Base-by-base conservation (phyloP, 2,888 invertebrate genomes). In the Phasia obesa region DNA sequence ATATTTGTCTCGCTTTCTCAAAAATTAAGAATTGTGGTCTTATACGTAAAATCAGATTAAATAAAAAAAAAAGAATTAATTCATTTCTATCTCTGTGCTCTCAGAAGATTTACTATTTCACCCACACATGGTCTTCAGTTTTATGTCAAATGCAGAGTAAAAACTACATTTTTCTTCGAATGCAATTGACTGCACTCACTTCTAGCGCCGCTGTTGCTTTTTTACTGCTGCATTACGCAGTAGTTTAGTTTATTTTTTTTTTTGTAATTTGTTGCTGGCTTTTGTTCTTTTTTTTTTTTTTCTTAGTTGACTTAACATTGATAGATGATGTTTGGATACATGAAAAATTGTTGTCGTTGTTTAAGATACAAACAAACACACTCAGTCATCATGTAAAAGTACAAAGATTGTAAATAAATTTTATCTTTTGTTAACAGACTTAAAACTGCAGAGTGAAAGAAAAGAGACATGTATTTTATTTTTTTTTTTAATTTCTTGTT, bases 311-410 rank as follows among this genome's bases (percentile, higher is more conserved):
- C 67, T 80, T 73, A 74, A 74, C 67, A 80, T 80, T 80, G 79
- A 80, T 70, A 64, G 74, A 74, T 83, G 82, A 75, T 78, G 83
- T 70, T 75, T 67, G 59, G 70, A 65, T 79, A 73, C 79, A 79
- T 76, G 83, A 79, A 79, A 67, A 76, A 79, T 79, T 79, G 53
- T 75, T 75, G 75, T 75, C 51, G 57, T 64, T 59, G 64, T 17
- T 55, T 55, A 44, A 65, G 55, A 42, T 47, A 27, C 74, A 51
- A 55, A 59, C 38, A 53, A n/a, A 38, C 42, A 13, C 49, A 38
- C 31, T 25, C 19, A 55, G 65, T 25, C 55, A 7, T 15, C 25
- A 23, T 65, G 65, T 64, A 74, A 74, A 60, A 23, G 9, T 11
- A 35, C n/a, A 31, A 55, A 69, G 60, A 62, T 53, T 69, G 51